A percentile compares a stretch with the other conserved stretches of the same genome.
Evolutionary conservation across 2,888 invertebrate genomes (phyloP).

Genomic region (Rhaphigaster nebulosa): DNA sequence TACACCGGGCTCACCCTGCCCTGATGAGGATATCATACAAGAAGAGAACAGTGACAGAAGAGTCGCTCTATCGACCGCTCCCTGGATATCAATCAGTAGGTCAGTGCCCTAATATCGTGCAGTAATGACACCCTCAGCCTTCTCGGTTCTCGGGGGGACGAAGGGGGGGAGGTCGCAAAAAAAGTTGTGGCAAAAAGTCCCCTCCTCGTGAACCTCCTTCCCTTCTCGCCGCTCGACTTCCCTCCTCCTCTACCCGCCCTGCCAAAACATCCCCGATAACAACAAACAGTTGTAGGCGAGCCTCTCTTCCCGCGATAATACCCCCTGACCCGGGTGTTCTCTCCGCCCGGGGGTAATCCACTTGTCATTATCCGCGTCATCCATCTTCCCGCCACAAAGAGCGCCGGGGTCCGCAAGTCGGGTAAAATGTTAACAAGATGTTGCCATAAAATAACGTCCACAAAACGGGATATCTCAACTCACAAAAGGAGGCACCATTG

Average conservation of each 20-base stretch:
- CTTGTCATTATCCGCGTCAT: conserved; percentile 16
- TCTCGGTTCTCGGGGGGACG: neutral
- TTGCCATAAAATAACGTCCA: neutral
- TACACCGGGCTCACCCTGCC: neutral
- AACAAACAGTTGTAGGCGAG: neutral
- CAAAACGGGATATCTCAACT: neutral
- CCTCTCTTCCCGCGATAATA: neutral
- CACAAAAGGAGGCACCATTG: neutral
- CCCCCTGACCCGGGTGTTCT: neutral
- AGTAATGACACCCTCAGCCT: conserved; percentile 38
- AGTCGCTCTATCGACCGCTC: neutral
- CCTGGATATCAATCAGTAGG: conserved; percentile 54
- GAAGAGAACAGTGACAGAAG: neutral
- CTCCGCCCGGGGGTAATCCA: neutral
- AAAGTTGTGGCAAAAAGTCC: neutral
- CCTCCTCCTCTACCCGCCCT: conserved; percentile 37
- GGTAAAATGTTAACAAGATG: neutral
- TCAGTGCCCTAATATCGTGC: conserved; percentile 51
- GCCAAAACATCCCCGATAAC: conserved; percentile 37
- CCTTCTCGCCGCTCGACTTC: neutral
- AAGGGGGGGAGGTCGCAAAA: neutral
- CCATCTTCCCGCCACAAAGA: neutral
- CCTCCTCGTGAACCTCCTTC: neutral
- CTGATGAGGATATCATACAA: neutral
- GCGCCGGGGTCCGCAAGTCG: neutral